phyloP scores from a whole-genome alignment of 2,797 vertebrate species.

The Iguana delicatissima region DNA sequence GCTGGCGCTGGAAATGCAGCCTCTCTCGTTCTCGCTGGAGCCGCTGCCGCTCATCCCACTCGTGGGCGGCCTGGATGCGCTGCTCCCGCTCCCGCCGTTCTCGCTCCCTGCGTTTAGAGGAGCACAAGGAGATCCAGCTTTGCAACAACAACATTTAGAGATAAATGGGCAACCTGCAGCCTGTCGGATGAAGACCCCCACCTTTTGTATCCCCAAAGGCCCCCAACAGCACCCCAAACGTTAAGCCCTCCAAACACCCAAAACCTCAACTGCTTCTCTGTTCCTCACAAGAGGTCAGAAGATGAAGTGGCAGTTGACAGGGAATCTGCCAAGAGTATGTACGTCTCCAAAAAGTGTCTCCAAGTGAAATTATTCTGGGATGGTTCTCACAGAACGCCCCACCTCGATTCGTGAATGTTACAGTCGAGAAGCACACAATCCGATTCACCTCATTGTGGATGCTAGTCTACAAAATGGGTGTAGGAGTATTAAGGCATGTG shows the following conservation, averaged over 20 bases:
- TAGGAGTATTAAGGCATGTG: conserved; percentile 94
- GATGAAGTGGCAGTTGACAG: conserved; percentile 93
- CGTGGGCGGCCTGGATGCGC: conserved; percentile 89
- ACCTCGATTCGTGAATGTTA: conserved; percentile 98
- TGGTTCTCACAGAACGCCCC: conserved; percentile 98
- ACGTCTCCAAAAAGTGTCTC: conserved; percentile 98
- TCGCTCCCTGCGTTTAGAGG: conserved; percentile 74
- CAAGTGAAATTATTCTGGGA: conserved; percentile 96
- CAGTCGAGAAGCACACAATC: conserved; percentile 94
- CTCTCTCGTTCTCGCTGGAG: conserved; percentile 88
- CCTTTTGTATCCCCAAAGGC: no score
- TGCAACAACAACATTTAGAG: not conserved
- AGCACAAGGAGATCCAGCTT: not conserved
- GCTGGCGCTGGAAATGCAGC: conserved; percentile 91
- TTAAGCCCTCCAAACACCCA: no score
- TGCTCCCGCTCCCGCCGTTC: conserved; percentile 89
- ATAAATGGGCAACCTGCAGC: no score
- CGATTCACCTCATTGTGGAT: conserved; percentile 94
- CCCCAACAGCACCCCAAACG: no score
- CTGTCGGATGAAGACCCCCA: no score
- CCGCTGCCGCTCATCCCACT: conserved; percentile 89
- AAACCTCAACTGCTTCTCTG: no score
- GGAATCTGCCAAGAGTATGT: conserved; percentile 99
- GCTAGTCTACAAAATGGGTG: conserved; percentile 91
- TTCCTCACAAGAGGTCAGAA: no score